Evolutionary conservation across 2,888 invertebrate genomes (phyloP).

Genomic region (Brachyptera putata): DNA sequence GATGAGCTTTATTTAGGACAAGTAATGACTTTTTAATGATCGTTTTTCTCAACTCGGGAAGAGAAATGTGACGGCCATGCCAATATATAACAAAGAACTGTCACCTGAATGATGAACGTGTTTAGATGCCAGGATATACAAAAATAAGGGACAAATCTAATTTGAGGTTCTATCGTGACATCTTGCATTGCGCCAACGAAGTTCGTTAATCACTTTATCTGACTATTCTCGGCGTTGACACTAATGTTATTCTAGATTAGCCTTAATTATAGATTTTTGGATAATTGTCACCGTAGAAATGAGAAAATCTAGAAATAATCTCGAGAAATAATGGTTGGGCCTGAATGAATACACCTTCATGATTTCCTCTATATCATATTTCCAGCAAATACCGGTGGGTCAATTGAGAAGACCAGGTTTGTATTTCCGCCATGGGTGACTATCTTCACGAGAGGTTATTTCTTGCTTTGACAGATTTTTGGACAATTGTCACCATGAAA

Average conservation of each 20-base stretch:
- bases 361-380: no score
- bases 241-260: background rate
- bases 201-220: background rate
- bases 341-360: no score
- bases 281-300: no score
- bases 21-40: constrained; percentile 11
- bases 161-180: constrained; percentile 4
- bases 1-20: background rate
- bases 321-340: no score
- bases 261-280: background rate
- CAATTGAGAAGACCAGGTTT: no score
- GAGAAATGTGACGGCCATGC: background rate
- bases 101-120: background rate
- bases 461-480: no score
- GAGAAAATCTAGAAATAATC: no score
- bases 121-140: constrained; percentile 2
- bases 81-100: constrained; percentile 10
- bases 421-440: no score
- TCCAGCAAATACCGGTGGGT: no score
- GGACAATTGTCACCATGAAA: no score
- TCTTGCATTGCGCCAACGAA: background rate
- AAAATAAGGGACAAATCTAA: background rate
- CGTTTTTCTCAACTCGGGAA: background rate
- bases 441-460: no score
- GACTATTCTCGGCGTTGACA: background rate